Conservation (phyloP, 2,797 vertebrate species). For the Sebastes iracundus region DNA sequence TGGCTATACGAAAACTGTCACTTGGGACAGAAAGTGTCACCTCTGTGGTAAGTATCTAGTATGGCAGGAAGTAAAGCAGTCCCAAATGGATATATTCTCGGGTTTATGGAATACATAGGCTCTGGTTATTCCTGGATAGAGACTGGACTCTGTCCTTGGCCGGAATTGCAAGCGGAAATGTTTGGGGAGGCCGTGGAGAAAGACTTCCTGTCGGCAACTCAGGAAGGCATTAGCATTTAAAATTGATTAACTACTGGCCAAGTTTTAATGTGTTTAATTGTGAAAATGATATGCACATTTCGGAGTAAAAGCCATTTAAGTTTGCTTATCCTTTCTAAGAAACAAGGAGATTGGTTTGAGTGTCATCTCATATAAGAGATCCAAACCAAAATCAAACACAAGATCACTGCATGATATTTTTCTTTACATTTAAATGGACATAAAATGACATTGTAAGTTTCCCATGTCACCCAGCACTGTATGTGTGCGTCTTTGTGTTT, state of each 20-base stretch:
- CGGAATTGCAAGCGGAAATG: background rate
- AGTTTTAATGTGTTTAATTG: background rate
- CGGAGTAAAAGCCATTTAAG: background rate
- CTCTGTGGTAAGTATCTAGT: background rate
- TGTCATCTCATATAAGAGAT: conserved; percentile 48
- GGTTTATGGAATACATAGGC: background rate
- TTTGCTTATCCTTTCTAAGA: conserved; percentile 30
- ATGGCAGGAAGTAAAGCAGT: background rate
- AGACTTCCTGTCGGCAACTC: background rate
- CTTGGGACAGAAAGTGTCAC: background rate
- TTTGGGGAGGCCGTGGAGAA: background rate
- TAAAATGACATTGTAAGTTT: background rate
- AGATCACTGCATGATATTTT: background rate
- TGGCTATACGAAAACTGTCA: background rate
- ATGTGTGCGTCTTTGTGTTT: background rate
- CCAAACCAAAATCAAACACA: conserved; percentile 56
- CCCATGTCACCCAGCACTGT: background rate
- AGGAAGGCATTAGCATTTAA: background rate
- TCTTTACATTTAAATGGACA: conserved; percentile 9
- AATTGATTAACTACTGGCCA: background rate
- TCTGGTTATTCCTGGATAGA: background rate
- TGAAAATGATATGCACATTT: background rate
- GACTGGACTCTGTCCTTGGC: background rate
- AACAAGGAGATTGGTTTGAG: conserved; percentile 40
- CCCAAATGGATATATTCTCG: background rate